phyloP scores from a whole-genome alignment of 1,140 invertebrate genomes.

The Bicyclus anynana region DNA sequence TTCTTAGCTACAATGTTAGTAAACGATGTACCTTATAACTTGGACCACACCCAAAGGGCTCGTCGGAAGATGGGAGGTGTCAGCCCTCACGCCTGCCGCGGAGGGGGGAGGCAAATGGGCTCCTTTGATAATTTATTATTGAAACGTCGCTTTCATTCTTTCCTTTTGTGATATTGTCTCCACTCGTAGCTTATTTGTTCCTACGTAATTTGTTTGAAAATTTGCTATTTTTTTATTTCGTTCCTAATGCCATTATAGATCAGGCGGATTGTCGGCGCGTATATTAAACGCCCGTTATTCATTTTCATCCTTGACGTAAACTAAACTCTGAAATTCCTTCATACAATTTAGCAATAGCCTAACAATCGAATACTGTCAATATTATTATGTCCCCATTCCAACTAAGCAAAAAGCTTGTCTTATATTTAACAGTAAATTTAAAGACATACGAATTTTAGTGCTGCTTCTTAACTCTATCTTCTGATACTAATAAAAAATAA shows the following conservation, averaged over 20 bases:
- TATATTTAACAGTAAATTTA: too few relatives aligned
- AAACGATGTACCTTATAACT: constrained; percentile 12
- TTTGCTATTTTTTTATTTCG: constrained; percentile 32
- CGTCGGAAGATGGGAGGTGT: constrained; percentile 55
- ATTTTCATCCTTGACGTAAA: not conserved
- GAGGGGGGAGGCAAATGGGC: constrained; percentile 31
- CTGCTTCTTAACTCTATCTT: too few relatives aligned
- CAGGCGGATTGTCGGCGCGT: not conserved
- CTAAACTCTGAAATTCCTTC: too few relatives aligned
- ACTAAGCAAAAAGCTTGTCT: too few relatives aligned
- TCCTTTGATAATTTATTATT: constrained; percentile 72
- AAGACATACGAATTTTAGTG: too few relatives aligned
- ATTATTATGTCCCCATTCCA: too few relatives aligned
- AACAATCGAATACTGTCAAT: too few relatives aligned
- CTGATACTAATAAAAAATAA: too few relatives aligned
- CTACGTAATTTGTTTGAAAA: constrained; percentile 56
- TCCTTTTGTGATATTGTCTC: constrained; percentile 68
- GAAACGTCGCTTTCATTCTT: constrained; percentile 62
- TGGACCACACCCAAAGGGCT: constrained; percentile 31
- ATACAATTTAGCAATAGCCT: too few relatives aligned
- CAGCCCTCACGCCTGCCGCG: constrained; percentile 42
- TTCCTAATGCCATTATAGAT: not conserved
- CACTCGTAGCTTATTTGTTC: constrained; percentile 56
- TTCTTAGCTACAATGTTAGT: too few relatives aligned
- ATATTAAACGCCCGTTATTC: not conserved